Evolutionary conservation across 2,888 invertebrate genomes (phyloP).

Genomic region (Agrotis puta): DNA sequence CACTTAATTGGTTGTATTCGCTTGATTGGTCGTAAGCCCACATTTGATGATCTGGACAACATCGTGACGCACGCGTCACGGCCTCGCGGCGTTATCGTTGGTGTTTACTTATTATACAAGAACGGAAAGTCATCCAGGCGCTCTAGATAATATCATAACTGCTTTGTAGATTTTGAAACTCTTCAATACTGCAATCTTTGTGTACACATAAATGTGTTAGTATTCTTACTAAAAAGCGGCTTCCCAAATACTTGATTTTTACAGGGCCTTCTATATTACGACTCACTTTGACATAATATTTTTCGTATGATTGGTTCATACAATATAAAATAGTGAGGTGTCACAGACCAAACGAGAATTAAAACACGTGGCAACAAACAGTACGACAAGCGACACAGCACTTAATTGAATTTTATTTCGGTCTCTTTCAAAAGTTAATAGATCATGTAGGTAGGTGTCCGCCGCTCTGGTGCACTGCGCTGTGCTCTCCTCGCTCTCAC

Average conservation of each 20-base stretch:
- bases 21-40: conserved; percentile 22
- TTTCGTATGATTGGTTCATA: no score
- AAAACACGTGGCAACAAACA: conserved; percentile 9
- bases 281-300: neutral
- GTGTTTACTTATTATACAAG: conserved; percentile 1
- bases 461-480: no score
- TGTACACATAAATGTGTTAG: neutral
- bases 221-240: neutral
- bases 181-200: conserved; percentile 5
- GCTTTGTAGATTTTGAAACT: conserved; percentile 13
- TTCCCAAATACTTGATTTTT: neutral
- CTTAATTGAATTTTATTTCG: conserved; percentile 44
- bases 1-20: conserved; percentile 26
- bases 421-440: conserved; percentile 29
- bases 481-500: neutral
- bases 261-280: neutral
- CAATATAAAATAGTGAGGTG: no score
- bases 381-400: conserved; percentile 9
- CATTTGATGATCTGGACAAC: conserved; percentile 3
- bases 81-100: neutral
- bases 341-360: neutral
- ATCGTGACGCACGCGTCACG: conserved; percentile 1
- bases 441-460: conserved; percentile 18
- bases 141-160: conserved; percentile 6
- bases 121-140: neutral